These are phyloP conservation scores for Sebastes hubbsi DNA, from an alignment of 2,797 vertebrate genomes.

Conservation along the genomic window DNA sequence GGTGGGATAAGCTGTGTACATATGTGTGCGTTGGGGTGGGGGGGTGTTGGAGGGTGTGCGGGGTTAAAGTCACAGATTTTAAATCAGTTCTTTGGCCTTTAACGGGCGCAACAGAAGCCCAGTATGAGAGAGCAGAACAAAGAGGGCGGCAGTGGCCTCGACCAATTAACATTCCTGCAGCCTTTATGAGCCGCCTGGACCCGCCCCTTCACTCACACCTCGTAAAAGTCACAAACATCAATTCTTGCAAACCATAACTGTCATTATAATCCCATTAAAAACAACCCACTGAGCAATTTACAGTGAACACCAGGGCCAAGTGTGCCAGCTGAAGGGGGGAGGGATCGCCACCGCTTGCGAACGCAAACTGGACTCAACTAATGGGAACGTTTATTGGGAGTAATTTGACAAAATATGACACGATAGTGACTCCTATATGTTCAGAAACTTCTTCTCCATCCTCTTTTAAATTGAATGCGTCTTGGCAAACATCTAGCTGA, in stretches of 20 bases:
- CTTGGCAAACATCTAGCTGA: background rate
- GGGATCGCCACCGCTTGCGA: constrained; percentile 15
- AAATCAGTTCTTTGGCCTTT: constrained; percentile 79
- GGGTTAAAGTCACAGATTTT: constrained; percentile 78
- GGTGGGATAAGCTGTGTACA: constrained; percentile 30
- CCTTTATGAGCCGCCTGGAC: constrained; percentile 74
- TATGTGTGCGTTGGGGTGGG: constrained; percentile 37
- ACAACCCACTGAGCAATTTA: constrained; percentile 76
- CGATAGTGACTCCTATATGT: constrained; percentile 18
- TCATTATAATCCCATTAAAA: constrained; percentile 86
- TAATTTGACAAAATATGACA: constrained; percentile 65
- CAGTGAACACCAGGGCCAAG: constrained; percentile 63
- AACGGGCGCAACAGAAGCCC: constrained; percentile 79
- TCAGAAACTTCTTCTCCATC: background rate
- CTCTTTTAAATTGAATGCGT: background rate
- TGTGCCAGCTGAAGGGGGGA: constrained; percentile 19
- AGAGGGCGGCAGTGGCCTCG: constrained; percentile 77
- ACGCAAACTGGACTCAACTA: constrained; percentile 17
- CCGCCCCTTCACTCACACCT: constrained; percentile 84
- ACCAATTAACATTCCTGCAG: constrained; percentile 88
- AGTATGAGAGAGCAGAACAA: constrained; percentile 76
- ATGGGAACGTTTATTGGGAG: constrained; percentile 52
- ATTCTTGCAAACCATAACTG: constrained; percentile 82
- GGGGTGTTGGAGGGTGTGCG: constrained; percentile 6
- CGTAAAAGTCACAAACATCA: constrained; percentile 86